phyloP scores from a whole-genome alignment of 2,888 invertebrate genomes.

The Adela reaumurella region DNA sequence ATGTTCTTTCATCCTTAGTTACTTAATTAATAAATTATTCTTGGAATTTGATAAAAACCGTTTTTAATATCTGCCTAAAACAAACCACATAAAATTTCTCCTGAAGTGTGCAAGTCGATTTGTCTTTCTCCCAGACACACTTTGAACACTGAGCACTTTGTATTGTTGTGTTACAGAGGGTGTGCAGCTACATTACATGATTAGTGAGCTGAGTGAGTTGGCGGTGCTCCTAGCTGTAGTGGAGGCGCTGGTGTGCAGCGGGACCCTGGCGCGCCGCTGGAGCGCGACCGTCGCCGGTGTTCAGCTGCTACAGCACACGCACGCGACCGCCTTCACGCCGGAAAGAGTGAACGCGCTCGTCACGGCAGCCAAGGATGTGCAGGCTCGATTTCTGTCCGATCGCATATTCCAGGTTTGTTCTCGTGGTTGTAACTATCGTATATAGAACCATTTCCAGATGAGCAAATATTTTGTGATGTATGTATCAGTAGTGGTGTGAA shows the following conservation, averaged over 20 bases:
- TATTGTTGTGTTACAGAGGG: conserved; percentile 41
- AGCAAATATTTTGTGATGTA: too few relatives aligned
- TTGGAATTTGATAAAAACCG: too few relatives aligned
- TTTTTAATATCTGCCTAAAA: too few relatives aligned
- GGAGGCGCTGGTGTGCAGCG: conserved; percentile 33
- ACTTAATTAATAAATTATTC: too few relatives aligned
- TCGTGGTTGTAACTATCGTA: too few relatives aligned
- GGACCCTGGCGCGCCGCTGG: background rate
- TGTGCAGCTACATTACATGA: conserved; percentile 42
- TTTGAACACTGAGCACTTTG: too few relatives aligned
- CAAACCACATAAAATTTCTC: too few relatives aligned
- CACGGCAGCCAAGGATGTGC: conserved; percentile 33
- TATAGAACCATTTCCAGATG: too few relatives aligned
- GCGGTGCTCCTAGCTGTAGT: conserved; percentile 64
- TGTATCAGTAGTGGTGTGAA: too few relatives aligned
- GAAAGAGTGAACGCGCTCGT: conserved; percentile 55
- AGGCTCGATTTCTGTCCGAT: background rate
- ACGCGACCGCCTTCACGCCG: background rate
- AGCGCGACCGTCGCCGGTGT: background rate
- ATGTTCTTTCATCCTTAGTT: too few relatives aligned
- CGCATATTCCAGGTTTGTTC: background rate
- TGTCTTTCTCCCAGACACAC: too few relatives aligned
- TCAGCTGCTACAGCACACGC: background rate
- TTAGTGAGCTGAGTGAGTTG: conserved; percentile 61
- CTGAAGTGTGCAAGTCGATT: too few relatives aligned